Percentiles rank a stretch among this genome's conserved stretches.
Conservation (phyloP, 2,113 vertebrate species). For the Rousettus leschenaultii region DNA sequence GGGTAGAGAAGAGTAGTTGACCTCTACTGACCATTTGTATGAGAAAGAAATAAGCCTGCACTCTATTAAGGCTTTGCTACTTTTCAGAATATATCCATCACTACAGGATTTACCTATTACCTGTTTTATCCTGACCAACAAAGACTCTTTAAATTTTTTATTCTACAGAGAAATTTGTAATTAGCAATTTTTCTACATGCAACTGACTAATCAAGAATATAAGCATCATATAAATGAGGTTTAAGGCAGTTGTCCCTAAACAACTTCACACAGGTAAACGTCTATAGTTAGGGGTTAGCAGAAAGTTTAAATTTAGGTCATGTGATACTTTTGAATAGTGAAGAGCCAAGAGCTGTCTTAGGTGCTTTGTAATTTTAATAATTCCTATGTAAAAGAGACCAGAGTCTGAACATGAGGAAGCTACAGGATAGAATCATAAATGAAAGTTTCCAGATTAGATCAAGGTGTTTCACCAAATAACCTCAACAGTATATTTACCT, state of each 20-base stretch:
- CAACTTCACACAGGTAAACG: background rate
- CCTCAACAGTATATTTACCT: background rate
- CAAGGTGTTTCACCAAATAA: background rate
- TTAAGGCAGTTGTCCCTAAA: background rate
- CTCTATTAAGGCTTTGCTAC: background rate
- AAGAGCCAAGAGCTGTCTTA: background rate
- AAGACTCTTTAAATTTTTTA: background rate
- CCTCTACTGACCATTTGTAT: background rate
- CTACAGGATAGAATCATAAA: background rate
- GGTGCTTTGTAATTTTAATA: background rate
- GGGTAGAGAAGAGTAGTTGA: background rate
- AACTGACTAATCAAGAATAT: background rate
- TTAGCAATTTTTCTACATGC: background rate
- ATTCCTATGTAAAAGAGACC: background rate
- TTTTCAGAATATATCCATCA: background rate
- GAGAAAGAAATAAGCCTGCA: background rate
- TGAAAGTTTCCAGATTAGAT: background rate
- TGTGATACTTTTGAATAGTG: background rate
- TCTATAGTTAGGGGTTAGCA: background rate
- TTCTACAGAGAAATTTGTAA: background rate
- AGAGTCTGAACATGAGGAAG: background rate
- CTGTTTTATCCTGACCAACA: background rate
- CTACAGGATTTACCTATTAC: background rate
- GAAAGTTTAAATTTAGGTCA: background rate
- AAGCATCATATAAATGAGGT: background rate